phyloP scores from a whole-genome alignment of 2,888 invertebrate genomes.

The Aphodius granarius region DNA sequence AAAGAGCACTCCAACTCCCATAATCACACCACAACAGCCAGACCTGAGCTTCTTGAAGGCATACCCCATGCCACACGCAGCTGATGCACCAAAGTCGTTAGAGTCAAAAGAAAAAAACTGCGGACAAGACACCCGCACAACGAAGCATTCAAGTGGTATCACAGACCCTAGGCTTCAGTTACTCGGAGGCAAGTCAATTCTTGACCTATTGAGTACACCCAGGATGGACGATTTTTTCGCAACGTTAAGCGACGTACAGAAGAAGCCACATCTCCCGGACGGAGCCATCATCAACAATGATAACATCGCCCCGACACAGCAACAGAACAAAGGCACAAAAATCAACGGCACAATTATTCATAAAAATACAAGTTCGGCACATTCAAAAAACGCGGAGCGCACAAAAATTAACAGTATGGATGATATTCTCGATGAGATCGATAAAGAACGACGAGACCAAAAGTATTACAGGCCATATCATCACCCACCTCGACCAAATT shows the following conservation, averaged over 20 bases:
- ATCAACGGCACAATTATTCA: not conserved
- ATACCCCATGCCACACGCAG: not conserved
- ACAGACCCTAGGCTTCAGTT: not conserved
- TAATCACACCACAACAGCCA: not conserved
- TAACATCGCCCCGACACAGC: not conserved
- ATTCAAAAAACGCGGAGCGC: slow-evolving; percentile 2
- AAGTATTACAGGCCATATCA: not conserved
- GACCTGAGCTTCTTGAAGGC: not conserved
- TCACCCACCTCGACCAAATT: not conserved
- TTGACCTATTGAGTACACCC: not conserved
- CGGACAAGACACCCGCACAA: not conserved
- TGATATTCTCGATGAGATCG: not conserved
- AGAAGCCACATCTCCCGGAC: not conserved
- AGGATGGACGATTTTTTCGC: not conserved
- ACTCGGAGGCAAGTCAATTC: not conserved
- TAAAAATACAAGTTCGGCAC: not conserved
- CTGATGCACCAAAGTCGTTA: not conserved
- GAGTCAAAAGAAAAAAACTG: not conserved
- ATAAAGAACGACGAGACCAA: not conserved
- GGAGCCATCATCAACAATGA: not conserved
- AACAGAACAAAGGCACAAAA: not conserved
- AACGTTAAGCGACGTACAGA: not conserved
- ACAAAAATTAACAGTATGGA: not conserved
- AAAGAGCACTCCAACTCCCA: not conserved
- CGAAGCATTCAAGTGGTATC: not conserved